A percentile compares a stretch with the other conserved stretches of the same genome.
Evolutionary conservation across 2,888 invertebrate species (phyloP).

Genomic region (Drosophila aldrichi): DNA sequence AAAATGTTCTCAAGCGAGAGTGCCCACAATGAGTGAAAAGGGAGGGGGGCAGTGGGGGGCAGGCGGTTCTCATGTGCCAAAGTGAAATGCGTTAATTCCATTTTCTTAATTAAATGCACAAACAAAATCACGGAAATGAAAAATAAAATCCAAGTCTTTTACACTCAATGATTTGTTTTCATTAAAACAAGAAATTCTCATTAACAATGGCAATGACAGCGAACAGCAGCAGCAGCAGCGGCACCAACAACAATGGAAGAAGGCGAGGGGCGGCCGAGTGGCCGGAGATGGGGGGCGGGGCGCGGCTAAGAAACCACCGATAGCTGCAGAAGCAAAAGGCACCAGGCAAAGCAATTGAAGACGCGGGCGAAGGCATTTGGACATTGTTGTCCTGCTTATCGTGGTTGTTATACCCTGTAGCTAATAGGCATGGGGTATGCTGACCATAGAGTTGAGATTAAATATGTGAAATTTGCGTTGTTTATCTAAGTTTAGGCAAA

Average conservation of each 20-base stretch:
- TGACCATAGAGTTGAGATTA: too few relatives aligned
- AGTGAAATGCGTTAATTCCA: conserved; percentile 83
- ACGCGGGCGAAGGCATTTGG: conserved; percentile 29
- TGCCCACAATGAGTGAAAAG: neutral
- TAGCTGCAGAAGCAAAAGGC: conserved; percentile 49
- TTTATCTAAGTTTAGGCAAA: too few relatives aligned
- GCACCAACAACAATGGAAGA: conserved; percentile 22
- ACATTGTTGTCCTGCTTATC: conserved; percentile 61
- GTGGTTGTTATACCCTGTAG: conserved; percentile 23
- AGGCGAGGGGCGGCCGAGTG: neutral
- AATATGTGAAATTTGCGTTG: neutral
- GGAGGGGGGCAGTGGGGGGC: neutral
- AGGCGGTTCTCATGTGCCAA: conserved; percentile 13
- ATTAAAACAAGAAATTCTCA: conserved; percentile 84
- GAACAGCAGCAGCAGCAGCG: conserved; percentile 41
- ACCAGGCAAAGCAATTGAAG: conserved; percentile 13
- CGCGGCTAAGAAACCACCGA: conserved; percentile 46
- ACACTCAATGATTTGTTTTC: conserved; percentile 85
- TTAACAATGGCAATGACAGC: conserved; percentile 83
- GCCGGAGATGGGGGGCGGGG: neutral
- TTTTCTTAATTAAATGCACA: conserved; percentile 84
- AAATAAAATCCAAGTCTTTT: conserved; percentile 83
- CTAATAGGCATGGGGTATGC: neutral
- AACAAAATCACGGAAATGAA: conserved; percentile 83
- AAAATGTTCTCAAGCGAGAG: conserved; percentile 19